Evolutionary conservation across 2,113 vertebrate species (phyloP).

Genomic region (Dipodomys merriami): DNA sequence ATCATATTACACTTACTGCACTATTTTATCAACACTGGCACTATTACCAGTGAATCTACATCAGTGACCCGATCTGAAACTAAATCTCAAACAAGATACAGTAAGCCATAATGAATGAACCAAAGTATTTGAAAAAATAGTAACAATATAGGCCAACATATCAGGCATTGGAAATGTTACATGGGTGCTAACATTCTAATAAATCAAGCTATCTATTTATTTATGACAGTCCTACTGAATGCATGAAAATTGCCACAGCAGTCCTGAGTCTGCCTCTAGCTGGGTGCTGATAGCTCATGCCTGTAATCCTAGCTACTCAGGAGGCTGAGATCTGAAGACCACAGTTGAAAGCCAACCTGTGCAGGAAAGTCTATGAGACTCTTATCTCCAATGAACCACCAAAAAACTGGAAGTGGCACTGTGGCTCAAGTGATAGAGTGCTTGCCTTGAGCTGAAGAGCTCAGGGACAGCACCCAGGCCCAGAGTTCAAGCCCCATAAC

Average conservation of each 20-base stretch:
- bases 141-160: constrained; percentile 12
- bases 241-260: neutral
- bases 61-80: neutral
- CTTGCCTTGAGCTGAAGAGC: too few species aligned
- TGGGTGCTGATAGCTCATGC: too few species aligned
- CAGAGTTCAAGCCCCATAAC: too few species aligned
- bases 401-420: too few species aligned
- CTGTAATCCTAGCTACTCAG: too few species aligned
- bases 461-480: too few species aligned
- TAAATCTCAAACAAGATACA: constrained; percentile 51
- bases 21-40: neutral
- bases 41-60: neutral
- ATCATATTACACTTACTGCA: neutral
- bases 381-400: too few species aligned
- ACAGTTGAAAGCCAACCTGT: too few species aligned
- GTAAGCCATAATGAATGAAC: constrained; percentile 28
- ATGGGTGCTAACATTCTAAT: constrained; percentile 4
- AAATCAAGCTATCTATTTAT: neutral
- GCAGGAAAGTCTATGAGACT: too few species aligned
- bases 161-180: constrained; percentile 35
- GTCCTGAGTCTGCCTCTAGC: neutral
- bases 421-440: too few species aligned
- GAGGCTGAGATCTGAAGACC: too few species aligned
- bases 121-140: constrained; percentile 32
- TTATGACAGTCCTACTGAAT: neutral